These are phyloP conservation scores for Mormyrus hasselquistii DNA, from an alignment of 2,797 vertebrate species.

Conservation along the genomic window DNA sequence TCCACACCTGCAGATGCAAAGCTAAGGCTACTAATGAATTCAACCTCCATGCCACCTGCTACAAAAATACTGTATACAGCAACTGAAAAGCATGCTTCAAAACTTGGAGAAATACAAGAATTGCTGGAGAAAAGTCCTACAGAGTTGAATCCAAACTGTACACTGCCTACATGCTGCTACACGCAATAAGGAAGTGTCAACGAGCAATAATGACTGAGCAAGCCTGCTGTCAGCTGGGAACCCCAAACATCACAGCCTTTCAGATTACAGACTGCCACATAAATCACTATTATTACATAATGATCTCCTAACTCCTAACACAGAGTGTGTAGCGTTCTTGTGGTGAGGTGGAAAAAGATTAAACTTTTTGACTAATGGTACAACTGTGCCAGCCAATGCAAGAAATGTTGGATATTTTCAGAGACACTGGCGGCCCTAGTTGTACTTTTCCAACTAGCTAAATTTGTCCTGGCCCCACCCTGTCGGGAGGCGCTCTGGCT, in stretches of 20 bases:
- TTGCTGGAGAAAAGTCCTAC: background rate
- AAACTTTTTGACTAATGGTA: background rate
- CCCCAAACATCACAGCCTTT: background rate
- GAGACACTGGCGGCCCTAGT: background rate
- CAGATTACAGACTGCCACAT: background rate
- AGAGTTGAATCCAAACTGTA: background rate
- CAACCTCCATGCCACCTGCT: background rate
- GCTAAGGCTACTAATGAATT: background rate
- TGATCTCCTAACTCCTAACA: background rate
- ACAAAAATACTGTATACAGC: background rate
- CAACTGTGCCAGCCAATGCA: background rate
- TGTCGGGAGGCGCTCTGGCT: constrained; percentile 3
- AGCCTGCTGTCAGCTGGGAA: background rate
- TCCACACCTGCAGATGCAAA: background rate
- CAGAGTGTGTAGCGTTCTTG: background rate
- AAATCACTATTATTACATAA: background rate
- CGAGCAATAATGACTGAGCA: background rate
- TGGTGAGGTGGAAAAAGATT: background rate
- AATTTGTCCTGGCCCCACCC: background rate
- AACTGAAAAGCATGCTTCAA: background rate
- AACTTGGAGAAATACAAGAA: background rate
- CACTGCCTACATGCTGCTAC: background rate
- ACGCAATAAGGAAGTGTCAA: background rate
- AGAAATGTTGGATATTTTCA: background rate
- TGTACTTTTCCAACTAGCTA: background rate